These are phyloP conservation scores for Ceratoteleas bidentatus DNA, from an alignment of 1,140 invertebrate genomes.

Conservation along the genomic window DNA sequence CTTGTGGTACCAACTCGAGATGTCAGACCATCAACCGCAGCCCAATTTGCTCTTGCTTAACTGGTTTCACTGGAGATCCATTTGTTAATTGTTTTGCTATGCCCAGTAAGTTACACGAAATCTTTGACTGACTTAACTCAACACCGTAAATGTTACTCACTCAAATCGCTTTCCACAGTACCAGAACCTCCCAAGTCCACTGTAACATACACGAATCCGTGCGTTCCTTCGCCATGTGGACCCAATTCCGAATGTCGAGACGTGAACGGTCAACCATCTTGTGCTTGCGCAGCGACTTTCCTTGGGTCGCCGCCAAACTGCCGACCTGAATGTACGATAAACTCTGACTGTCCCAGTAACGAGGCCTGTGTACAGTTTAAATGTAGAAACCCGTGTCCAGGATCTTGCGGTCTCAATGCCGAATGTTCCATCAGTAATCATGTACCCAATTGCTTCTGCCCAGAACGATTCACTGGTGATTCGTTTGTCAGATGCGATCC, in stretches of 20 bases:
- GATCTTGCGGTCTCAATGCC: constrained; percentile 85
- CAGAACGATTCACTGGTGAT: constrained; percentile 85
- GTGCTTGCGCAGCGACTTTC: constrained; percentile 82
- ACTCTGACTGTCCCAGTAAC: no score
- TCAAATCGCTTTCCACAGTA: constrained; percentile 62
- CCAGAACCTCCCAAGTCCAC: constrained; percentile 54
- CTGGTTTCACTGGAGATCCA: constrained; percentile 87
- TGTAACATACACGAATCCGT: constrained; percentile 76
- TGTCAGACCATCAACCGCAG: constrained; percentile 87
- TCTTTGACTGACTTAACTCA: constrained; percentile 16
- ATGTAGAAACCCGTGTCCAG: constrained; percentile 86
- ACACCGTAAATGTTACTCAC: no score
- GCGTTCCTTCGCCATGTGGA: constrained; percentile 85
- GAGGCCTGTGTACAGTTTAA: constrained; percentile 83
- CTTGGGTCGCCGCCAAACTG: constrained; percentile 74
- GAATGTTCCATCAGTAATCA: constrained; percentile 84
- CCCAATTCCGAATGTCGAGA: constrained; percentile 85
- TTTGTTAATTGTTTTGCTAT: constrained; percentile 84
- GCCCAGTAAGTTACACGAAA: constrained; percentile 78
- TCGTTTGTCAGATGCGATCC: constrained; percentile 84
- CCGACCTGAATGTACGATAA: constrained; percentile 79
- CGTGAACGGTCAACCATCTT: constrained; percentile 83
- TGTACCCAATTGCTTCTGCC: constrained; percentile 84
- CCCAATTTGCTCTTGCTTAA: constrained; percentile 87
- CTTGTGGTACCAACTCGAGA: constrained; percentile 85